A percentile compares a stretch with the other conserved stretches of the same genome.
phyloP scores from a whole-genome alignment of 2,888 invertebrate species.

The Petrophora chlorosata region DNA sequence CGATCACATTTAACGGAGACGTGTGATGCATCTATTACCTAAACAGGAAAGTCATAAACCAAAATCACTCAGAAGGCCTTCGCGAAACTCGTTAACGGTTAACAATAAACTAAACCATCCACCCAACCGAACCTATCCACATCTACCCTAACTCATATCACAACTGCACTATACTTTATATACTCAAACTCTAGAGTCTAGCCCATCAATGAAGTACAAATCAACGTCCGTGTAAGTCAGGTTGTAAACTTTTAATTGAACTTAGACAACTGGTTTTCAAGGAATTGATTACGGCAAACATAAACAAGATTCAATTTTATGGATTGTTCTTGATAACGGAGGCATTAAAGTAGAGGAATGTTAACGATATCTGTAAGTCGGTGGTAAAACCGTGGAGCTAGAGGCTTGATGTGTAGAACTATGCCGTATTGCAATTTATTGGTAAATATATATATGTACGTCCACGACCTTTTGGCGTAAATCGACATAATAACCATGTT shows the following conservation, averaged over 20 bases:
- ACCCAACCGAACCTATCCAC: background rate
- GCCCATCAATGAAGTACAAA: constrained; percentile 24
- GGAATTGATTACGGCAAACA: constrained; percentile 31
- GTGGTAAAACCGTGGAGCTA: no score
- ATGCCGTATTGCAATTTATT: no score
- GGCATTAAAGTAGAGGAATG: constrained; percentile 1
- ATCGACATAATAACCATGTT: no score
- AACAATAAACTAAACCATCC: background rate
- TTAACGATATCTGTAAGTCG: background rate
- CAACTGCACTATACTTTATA: background rate
- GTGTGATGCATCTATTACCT: no score
- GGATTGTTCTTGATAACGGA: constrained; percentile 14
- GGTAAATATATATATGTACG: no score
- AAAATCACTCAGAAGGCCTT: background rate
- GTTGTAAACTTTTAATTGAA: constrained; percentile 39
- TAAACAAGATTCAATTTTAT: constrained; percentile 16
- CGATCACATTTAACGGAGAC: no score
- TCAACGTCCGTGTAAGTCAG: constrained; percentile 27
- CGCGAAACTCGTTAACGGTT: background rate
- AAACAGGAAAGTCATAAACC: background rate
- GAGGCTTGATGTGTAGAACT: background rate
- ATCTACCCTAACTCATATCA: background rate
- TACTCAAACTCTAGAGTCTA: background rate
- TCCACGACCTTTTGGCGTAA: no score
- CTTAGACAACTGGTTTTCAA: constrained; percentile 29